Percentiles rank a stretch among this genome's conserved stretches.
phyloP scores from a whole-genome alignment of 2,113 vertebrate species.

The Oenanthe oenanthe region DNA sequence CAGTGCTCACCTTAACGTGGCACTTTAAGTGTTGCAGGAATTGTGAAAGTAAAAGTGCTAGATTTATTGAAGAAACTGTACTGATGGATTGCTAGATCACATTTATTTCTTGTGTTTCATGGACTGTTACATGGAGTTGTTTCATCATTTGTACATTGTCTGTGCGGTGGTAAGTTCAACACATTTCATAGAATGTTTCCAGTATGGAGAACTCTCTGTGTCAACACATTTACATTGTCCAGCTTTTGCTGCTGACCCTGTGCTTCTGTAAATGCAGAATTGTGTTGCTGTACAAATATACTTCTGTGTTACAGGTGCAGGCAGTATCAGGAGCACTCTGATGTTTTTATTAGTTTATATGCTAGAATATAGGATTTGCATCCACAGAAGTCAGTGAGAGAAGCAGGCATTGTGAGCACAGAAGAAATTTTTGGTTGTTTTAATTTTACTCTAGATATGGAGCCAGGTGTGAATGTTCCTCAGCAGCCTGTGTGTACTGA shows the following conservation, averaged over 20 bases:
- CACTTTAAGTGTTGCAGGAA: not conserved
- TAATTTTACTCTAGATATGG: not conserved
- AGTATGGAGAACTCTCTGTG: not conserved
- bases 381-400: not conserved
- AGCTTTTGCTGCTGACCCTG: not conserved
- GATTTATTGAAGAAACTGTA: not conserved
- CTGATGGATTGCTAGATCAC: not conserved
- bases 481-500: not conserved
- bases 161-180: not conserved
- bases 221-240: accelerated
- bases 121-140: not conserved
- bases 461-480: not conserved
- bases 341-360: not conserved
- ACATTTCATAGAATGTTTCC: not conserved
- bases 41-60: not conserved
- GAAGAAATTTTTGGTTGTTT: not conserved
- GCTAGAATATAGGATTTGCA: not conserved
- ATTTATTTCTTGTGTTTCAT: not conserved
- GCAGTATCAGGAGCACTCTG: not conserved
- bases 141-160: not conserved
- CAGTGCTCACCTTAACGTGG: not conserved
- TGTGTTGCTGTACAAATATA: not conserved
- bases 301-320: not conserved
- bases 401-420: not conserved
- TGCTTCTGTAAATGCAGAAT: not conserved